Base-by-base conservation (phyloP, 2,888 invertebrate species). In the Nomada ruficornis region DNA sequence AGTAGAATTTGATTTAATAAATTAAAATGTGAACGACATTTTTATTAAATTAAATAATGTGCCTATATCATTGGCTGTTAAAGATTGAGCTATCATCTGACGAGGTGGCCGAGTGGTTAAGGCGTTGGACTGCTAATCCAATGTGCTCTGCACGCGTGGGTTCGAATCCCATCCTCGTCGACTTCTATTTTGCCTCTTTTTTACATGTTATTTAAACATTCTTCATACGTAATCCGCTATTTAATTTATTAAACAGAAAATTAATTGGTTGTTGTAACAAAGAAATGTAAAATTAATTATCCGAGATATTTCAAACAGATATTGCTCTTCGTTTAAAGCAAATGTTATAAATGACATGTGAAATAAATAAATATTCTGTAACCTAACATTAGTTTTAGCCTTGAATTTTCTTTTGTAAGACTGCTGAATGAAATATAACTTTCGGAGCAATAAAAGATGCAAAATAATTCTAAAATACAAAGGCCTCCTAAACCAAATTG, bases 81-180 rank as follows among this genome's bases (percentile, higher is more conserved):
- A 79, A 50, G 15, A 18, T 7, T 23, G 36, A 13, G n/a, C 44
- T 67, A 67, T 63, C 77, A 83, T 67, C 60, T 77, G 93, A 93
- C 93, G 93, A 93, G 93, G 93, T 93, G 93, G 93, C 93, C 94
- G 94, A 94, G 94, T 94, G 94, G 94, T 94, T 94, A 94, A 94
- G 94, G 94, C 94, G 94, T 94, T 94, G 94, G 94, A 94, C 94
- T 94, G 94, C 94, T 94, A 94, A 94, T 94, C 94, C 94, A 94
- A 94, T 94, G 94, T 94, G 94, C 94, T 93, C 94, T 94, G 94
- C 94, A 94, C 94, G 94, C 94, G 94, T 94, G 94, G 94, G 94
- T 94, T 94, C 93, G 93, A 94, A 94, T 94, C 93, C 93, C 93
- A 93, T 93, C 93, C 93, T 93, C 93, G 93, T 93, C 93, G 93